Base-by-base conservation (phyloP, 2,888 invertebrate genomes). In the Agapetus fuscipes region DNA sequence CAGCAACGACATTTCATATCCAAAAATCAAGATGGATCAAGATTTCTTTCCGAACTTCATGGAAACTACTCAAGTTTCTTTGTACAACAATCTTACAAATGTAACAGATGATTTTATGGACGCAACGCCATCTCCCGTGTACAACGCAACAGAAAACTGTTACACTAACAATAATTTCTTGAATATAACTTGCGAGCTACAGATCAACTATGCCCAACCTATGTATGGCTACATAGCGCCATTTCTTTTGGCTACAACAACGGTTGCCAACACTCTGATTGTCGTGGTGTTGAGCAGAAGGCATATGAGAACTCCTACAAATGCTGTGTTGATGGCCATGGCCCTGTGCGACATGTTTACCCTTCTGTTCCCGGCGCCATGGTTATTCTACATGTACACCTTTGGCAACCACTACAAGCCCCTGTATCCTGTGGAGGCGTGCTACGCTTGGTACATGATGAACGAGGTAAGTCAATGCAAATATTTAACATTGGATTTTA, bases 271-370 rank as follows among this genome's bases (percentile, higher is more conserved):
- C 64, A 83, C 90, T 0, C 67, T 94, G 6, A 89, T 95, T 48
- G 90, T 93, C 10, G 76, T 93, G 24, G 93, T 95, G 1, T 71
- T 95, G 20, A 83, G 88, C 41, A 85, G 89, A 50, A 74, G 84
- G 24, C 90, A 93, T 61, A 94, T 95, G 94, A 62, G 85, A 17
- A 87, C 88, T 0, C 90, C 93, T 0, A 93, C 93, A 3, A 93
- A 93, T 62, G 77, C 83, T n/a, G 86, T 93, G 1, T 74, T 94
- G 2, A 83, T 90, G 76, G 87, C 86, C n/a, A 95, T 95, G 91
- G 94, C 95, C 0, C 72, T 95, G 3, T 89, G 90, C 51, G 95
- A 95, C 64, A 85, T 93, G 80, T 80, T 93, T 59, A 95, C 94
- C 0, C 81, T 91, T 55, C 72, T 90, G 36, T 83, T 90, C 56